Base-by-base conservation (phyloP, 1,140 invertebrate genomes). In the Drosophila varians region DNA sequence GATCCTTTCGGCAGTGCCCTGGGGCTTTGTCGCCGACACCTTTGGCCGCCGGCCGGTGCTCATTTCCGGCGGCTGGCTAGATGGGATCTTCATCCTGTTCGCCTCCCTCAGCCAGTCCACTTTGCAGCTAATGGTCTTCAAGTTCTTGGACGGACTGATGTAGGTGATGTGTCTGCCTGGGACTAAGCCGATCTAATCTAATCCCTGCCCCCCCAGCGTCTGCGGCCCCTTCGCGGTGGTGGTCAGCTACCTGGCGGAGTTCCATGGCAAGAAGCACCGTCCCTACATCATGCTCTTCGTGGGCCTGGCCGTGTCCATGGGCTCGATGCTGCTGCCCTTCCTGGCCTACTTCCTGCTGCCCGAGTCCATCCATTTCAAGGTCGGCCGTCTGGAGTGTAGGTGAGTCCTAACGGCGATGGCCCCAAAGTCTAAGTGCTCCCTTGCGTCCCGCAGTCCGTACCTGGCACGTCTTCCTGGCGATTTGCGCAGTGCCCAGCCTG, bases 11-110 rank as follows among this genome's bases (percentile, higher is more conserved):
- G 96, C 95, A 0, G 93, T 96, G 74, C 77, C 96, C 3, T 97
- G 96, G 96, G 96, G 96, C 4, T 96, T 94, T 55, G 78, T 97
- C 4, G 95, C 95, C 0, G 96, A 97, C 80, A 94, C 94, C 0
- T 91, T 94, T n/a, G 96, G 96, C 0, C 93, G 96, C 4, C 93
- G 93, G 40, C 91, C 93, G 21, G 93, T 97, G 21, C 91, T 97
- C 40, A 74, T 96, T 14, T 93, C 93, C 68, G 96, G 96, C 0
- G 95, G 95, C 72, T 90, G 95, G 28, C 86, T 94, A 0, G 93
- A 96, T 62, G 94, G 93, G 1, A 68, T 96, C 1, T 93, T 94
- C 31, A 95, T 94, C 14, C 69, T 96, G 2, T 72, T 93, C 0
- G 93, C 94, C 3, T 93, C 94, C 26, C 91, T 95, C 14, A 94